phyloP scores from a whole-genome alignment of 2,113 vertebrate species.

The Leptobrachium leishanense region DNA sequence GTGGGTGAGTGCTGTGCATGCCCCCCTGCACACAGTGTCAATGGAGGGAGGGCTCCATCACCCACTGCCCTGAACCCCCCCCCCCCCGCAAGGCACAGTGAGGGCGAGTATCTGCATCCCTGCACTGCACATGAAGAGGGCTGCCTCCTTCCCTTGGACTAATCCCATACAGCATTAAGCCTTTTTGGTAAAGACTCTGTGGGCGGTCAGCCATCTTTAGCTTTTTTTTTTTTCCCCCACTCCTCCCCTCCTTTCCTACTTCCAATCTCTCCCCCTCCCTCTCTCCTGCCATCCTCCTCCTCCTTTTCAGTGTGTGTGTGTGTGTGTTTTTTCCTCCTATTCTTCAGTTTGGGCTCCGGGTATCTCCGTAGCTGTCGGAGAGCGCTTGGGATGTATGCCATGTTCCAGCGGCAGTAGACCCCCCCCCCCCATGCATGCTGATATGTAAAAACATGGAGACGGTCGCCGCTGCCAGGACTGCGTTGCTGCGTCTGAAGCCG shows the following conservation, averaged over 20 bases:
- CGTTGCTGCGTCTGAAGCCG: slow-evolving; percentile 70
- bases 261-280: slow-evolving; percentile 37
- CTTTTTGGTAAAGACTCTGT: slow-evolving; percentile 77
- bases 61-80: slow-evolving; percentile 60
- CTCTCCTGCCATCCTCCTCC: neutral
- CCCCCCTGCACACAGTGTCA: slow-evolving; percentile 55
- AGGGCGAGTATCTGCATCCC: slow-evolving; percentile 4
- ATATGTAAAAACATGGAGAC: slow-evolving; percentile 71
- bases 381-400: slow-evolving; percentile 62
- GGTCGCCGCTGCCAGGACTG: slow-evolving; percentile 65
- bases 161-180: slow-evolving; percentile 84
- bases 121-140: slow-evolving; percentile 71
- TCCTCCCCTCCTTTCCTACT: slow-evolving; percentile 19
- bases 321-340: slow-evolving; percentile 46
- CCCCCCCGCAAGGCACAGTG: slow-evolving; percentile 7
- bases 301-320: no score
- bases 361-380: slow-evolving; percentile 62
- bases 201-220: slow-evolving; percentile 98
- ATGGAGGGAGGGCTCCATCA: slow-evolving; percentile 81
- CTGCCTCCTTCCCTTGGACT: slow-evolving; percentile 73
- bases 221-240: slow-evolving; percentile 54
- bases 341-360: slow-evolving; percentile 62
- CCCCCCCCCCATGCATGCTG: slow-evolving; percentile 48
- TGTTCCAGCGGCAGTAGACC: slow-evolving; percentile 57
- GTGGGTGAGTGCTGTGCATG: neutral